Conservation (phyloP, 2,113 vertebrate species). For the Nycticebus coucang region DNA sequence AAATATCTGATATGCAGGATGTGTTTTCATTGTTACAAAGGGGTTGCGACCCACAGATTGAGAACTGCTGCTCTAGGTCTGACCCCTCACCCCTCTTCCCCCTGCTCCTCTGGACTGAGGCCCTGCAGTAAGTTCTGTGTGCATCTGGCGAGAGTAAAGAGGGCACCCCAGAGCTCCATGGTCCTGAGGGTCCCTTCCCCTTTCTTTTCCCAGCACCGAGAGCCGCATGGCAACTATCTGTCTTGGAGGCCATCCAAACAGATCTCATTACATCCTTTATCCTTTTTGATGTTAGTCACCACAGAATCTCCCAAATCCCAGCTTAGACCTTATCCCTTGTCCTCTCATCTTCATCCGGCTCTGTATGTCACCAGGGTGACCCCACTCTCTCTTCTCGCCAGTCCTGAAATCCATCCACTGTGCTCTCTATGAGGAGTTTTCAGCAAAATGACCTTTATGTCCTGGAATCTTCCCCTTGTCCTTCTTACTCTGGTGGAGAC, state of each 20-base stretch:
- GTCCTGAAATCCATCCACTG: neutral
- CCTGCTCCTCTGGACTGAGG: neutral
- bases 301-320: neutral
- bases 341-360: neutral
- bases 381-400: neutral
- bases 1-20: too few relatives aligned
- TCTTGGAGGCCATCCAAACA: neutral
- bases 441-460: neutral
- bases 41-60: too few relatives aligned
- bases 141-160: neutral
- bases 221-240: neutral
- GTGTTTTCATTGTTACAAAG: too few relatives aligned
- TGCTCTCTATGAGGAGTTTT: too few relatives aligned
- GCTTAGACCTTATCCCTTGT: neutral
- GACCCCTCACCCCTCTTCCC: neutral
- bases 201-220: neutral
- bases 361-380: neutral
- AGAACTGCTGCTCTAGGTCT: neutral
- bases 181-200: neutral
- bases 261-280: neutral
- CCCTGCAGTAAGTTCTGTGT: neutral
- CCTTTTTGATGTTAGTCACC: neutral
- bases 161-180: rapidly evolving
- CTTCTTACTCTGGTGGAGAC: neutral
- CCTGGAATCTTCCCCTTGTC: neutral